Percentiles rank a stretch among this genome's conserved stretches.
Evolutionary conservation across 2,888 invertebrate species (phyloP).

Genomic region (Esperia sulphurella): DNA sequence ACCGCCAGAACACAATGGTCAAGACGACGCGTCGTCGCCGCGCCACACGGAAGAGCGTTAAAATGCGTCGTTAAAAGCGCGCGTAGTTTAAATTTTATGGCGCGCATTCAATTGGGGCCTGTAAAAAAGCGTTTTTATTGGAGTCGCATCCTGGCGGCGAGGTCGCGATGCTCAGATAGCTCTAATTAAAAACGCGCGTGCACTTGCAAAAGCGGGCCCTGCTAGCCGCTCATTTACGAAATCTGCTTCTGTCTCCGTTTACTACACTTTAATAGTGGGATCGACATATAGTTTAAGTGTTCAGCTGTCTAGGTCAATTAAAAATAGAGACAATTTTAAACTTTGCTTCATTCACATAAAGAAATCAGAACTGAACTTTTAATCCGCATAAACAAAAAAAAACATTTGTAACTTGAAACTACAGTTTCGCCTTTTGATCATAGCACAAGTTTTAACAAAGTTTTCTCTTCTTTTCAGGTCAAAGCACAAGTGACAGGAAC

Average conservation of each 20-base stretch:
- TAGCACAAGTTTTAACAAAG: conserved; percentile 5
- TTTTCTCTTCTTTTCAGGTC: conserved; percentile 49
- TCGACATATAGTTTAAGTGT: not conserved
- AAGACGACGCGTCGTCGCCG: conserved; percentile 20
- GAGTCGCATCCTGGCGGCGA: conserved; percentile 71
- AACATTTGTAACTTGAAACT: no score
- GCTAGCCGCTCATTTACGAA: not conserved
- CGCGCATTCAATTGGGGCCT: conserved; percentile 71
- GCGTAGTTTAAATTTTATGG: conserved; percentile 73
- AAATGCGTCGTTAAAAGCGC: conserved; percentile 70
- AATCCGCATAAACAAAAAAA: no score
- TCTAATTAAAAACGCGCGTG: conserved; percentile 71
- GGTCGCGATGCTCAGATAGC: conserved; percentile 65
- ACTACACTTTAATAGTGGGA: conserved; percentile 11
- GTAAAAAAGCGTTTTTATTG: conserved; percentile 75
- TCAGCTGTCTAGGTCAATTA: no score
- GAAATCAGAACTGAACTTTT: no score
- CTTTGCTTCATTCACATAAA: no score
- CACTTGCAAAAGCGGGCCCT: conserved; percentile 55
- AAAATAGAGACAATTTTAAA: no score
- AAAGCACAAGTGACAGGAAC: conserved; percentile 32
- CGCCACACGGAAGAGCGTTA: conserved; percentile 68
- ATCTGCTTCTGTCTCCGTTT: conserved; percentile 36
- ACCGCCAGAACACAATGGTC: conserved; percentile 60
- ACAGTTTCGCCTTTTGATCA: not conserved